Evolutionary conservation across 92 coral and sea anemone genomes (phyloP), one percentile per base, ranked within the genome.

Genomic region (Porites evermanni): DNA sequence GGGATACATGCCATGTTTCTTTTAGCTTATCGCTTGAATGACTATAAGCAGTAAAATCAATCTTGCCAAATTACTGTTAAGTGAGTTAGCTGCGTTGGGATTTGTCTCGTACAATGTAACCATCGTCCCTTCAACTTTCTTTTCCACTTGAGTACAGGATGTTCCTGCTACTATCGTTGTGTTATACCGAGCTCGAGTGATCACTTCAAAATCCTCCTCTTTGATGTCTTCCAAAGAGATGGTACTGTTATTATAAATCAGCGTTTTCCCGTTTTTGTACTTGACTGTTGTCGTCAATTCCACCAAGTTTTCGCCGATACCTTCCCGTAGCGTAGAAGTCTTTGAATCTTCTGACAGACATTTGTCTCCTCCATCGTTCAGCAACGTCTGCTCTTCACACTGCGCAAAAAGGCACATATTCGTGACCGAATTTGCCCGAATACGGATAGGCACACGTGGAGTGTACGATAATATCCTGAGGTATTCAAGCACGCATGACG

Each of bases 41-140:
- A 54, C 59, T 54, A 12, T 54, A 9, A 65, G 50, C 52, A 50
- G 63, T 18, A 20, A 4, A 47, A 83, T 13, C 7, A 74, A 47
- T 14, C 24, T 67, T 65, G 53, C 11, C 64, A 73, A 20, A 16
- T 51, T 59, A 18, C 29, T 74, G 18, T 64, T 17, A 16, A 52
- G 69, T 1, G 24, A 2, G 20, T 24, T 77, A 16, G 77, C 74
- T 9, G 51, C 52, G 83, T 85, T 66, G 8, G 88, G 88, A 59
- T 85, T 85, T 12, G 83, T 85, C 11, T 85, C 88, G 77, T 85
- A 85, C 88, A 76, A 19, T 13, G 69, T 64, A 19, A 76, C 53
- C 77, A 85, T 59, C 1, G 88, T 85, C 58, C 88, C 88, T 32
- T 67, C 0, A 18, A 85, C 51, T 17, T 59, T 76, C 60, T 67